Evolutionary conservation across 2,888 invertebrate species (phyloP).

Genomic region (Pollenia labialis): DNA sequence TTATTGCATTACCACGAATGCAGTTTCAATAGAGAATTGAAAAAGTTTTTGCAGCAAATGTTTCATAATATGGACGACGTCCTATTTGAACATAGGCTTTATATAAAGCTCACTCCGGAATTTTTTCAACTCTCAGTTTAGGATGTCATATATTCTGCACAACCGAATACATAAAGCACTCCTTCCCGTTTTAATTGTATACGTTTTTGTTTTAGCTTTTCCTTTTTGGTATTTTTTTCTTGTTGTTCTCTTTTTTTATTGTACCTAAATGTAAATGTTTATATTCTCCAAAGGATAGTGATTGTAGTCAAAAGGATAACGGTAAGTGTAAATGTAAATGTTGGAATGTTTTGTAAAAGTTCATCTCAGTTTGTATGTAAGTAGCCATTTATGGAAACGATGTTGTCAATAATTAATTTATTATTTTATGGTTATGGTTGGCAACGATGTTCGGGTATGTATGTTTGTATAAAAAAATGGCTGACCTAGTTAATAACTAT

Average conservation of each 20-base stretch:
- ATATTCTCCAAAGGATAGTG: conserved; percentile 36
- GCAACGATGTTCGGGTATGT: not conserved
- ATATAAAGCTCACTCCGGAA: no score
- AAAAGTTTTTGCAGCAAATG: no score
- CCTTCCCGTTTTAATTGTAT: not conserved
- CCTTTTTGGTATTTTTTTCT: not conserved
- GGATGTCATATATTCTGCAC: no score
- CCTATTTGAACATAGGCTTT: no score
- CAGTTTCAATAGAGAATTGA: no score
- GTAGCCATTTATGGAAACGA: not conserved
- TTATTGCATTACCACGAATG: no score
- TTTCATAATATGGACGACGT: no score
- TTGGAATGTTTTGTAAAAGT: not conserved
- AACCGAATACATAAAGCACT: no score
- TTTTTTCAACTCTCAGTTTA: no score
- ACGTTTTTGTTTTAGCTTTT: not conserved
- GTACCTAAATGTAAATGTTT: not conserved
- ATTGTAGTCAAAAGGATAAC: not conserved
- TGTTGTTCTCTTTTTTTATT: conserved; percentile 13
- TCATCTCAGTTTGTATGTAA: not conserved
- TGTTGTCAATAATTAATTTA: conserved; percentile 56
- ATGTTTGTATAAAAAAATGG: not conserved
- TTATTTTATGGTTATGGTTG: not conserved
- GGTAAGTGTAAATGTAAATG: conserved; percentile 9
- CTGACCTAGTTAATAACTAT: conserved; percentile 35